These are phyloP conservation scores for Synanthedon vespiformis DNA, from an alignment of 2,888 invertebrate species.

Conservation along the genomic window DNA sequence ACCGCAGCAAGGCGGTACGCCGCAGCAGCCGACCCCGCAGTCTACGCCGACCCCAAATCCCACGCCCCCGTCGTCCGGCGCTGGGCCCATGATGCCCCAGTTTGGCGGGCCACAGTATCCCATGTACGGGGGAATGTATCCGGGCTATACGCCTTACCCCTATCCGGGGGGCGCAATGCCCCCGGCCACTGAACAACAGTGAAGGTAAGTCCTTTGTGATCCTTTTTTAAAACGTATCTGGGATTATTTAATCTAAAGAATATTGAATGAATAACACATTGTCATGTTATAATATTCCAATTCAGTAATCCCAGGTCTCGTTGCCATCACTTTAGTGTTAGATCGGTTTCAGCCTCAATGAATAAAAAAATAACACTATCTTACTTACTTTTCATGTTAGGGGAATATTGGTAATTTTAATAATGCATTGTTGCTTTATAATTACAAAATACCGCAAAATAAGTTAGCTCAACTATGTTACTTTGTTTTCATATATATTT, in stretches of 20 bases:
- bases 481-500: too few relatives aligned
- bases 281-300: too few relatives aligned
- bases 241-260: conserved; percentile 6
- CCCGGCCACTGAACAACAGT: conserved; percentile 26
- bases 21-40: conserved; percentile 12
- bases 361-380: too few relatives aligned
- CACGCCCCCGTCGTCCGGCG: conserved; percentile 11
- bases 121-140: conserved; percentile 48
- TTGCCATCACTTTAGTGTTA: too few relatives aligned
- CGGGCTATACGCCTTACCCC: conserved; percentile 34
- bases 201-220: conserved; percentile 21
- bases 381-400: too few relatives aligned
- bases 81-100: conserved; percentile 12
- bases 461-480: too few relatives aligned
- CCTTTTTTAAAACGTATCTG: conserved; percentile 10
- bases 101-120: conserved; percentile 36
- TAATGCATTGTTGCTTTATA: too few relatives aligned
- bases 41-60: conserved; percentile 14
- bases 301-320: too few relatives aligned
- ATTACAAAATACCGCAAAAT: too few relatives aligned
- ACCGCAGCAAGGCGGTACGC: conserved; percentile 2
- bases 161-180: conserved; percentile 27
- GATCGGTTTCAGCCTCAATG: too few relatives aligned
- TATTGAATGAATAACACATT: too few relatives aligned
- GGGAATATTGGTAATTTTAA: too few relatives aligned